Evolutionary conservation across 2,797 vertebrate species (phyloP).

Genomic region (Schizothorax lantsangensis): DNA sequence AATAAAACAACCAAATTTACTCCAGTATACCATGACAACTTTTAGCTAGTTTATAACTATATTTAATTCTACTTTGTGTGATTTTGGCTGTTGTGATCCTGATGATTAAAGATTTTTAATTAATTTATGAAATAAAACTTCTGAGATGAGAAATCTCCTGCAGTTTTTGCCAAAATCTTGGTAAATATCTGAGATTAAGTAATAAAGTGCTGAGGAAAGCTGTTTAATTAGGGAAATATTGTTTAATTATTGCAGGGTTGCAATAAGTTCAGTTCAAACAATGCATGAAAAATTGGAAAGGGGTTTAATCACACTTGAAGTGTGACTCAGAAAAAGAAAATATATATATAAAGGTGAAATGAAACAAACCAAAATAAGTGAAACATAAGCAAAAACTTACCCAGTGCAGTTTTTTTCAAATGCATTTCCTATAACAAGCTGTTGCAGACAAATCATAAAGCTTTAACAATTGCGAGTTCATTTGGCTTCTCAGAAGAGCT

Average conservation of each 20-base stretch:
- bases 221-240: not conserved
- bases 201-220: not conserved
- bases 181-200: not conserved
- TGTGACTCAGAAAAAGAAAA: not conserved
- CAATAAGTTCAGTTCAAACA: not conserved
- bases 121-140: not conserved
- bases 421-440: not conserved
- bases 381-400: not conserved
- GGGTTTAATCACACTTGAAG: not conserved
- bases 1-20: not conserved
- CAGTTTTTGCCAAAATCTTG: not conserved
- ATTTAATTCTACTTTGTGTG: not conserved
- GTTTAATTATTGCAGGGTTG: constrained; percentile 9
- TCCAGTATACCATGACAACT: not conserved
- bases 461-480: not conserved
- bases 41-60: not conserved
- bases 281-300: not conserved
- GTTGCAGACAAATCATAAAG: not conserved
- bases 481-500: constrained; percentile 14
- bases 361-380: not conserved
- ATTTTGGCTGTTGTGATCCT: not conserved
- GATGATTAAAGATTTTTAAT: not conserved
- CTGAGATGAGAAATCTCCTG: not conserved
- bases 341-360: not conserved
- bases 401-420: not conserved